Percentiles rank a stretch among this genome's conserved stretches.
Evolutionary conservation across 2,113 vertebrate species (phyloP).

Genomic region (Erpornis zantholeuca): DNA sequence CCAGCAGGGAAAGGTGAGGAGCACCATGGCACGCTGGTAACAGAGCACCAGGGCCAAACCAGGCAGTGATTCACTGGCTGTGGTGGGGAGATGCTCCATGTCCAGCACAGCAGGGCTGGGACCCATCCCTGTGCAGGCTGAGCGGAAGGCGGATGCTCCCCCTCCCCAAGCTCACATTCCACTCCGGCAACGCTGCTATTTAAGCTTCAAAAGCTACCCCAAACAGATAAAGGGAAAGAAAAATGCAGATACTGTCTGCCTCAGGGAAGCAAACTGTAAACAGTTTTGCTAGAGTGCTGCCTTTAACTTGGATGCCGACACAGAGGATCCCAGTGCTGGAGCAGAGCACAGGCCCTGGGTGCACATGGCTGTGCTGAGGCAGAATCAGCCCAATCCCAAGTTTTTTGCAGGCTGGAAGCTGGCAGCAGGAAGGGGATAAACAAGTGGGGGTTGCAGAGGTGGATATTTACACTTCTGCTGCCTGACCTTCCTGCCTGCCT

Average conservation of each 20-base stretch:
- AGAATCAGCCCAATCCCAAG: not conserved
- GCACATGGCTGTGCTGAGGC: fast-evolving
- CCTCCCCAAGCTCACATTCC: not conserved
- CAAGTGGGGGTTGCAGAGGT: not conserved
- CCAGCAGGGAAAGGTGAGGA: not conserved
- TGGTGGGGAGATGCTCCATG: not conserved
- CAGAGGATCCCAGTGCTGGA: not conserved
- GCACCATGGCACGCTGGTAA: not conserved
- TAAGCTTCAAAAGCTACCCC: conserved; percentile 47
- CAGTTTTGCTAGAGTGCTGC: not conserved
- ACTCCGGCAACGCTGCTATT: not conserved
- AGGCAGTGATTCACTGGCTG: not conserved
- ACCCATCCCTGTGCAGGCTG: fast-evolving
- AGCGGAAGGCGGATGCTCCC: not conserved
- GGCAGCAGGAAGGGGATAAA: not conserved
- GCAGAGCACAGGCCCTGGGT: not conserved
- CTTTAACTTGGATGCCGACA: not conserved
- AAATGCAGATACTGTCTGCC: conserved; percentile 14
- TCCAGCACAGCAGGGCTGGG: not conserved
- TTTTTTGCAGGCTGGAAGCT: not conserved
- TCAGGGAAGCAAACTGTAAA: conserved; percentile 11
- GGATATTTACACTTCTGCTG: conserved; percentile 22
- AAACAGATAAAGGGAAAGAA: conserved; percentile 10
- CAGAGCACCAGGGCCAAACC: not conserved
- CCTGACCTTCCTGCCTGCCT: not conserved